A percentile compares a stretch with the other conserved stretches of the same genome.
Conservation (phyloP, 2,797 vertebrate genomes). For the Saxicola maurus region DNA sequence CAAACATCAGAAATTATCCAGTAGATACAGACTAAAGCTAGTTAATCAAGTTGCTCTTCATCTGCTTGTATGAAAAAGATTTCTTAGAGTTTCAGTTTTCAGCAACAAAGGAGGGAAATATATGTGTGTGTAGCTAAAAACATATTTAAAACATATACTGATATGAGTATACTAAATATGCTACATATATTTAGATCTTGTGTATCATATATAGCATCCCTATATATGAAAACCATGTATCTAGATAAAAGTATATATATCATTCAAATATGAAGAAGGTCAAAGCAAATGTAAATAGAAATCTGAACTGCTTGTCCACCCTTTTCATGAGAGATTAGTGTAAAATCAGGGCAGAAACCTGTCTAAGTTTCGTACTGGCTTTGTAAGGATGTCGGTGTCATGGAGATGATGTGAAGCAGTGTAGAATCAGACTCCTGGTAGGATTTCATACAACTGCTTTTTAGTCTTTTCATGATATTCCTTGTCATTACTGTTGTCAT, state of each 20-base stretch:
- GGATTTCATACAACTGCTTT: slow-evolving; percentile 26
- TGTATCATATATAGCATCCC: not conserved
- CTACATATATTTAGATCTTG: not conserved
- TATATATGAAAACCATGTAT: not conserved
- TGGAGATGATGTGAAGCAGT: not conserved
- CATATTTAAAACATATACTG: not conserved
- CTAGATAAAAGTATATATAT: not conserved
- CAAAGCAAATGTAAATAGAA: not conserved
- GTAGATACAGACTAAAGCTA: slow-evolving; percentile 52
- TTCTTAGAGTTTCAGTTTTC: slow-evolving; percentile 54
- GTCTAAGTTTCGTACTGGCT: not conserved
- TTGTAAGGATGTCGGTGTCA: not conserved
- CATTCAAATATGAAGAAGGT: not conserved
- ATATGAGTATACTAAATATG: too few relatives aligned
- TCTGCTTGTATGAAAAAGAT: slow-evolving; percentile 60
- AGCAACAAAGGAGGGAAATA: slow-evolving; percentile 42
- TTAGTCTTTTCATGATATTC: not conserved
- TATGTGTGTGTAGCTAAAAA: not conserved
- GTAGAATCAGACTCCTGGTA: not conserved
- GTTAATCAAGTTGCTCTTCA: slow-evolving; percentile 65
- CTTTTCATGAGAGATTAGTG: not conserved
- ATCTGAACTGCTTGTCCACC: not conserved
- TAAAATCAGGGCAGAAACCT: not conserved
- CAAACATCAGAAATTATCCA: slow-evolving; percentile 64
- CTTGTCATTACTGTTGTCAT: slow-evolving; percentile 29